Base-by-base conservation (phyloP, 2,113 vertebrate genomes). In the Corythoichthys haematopterus region DNA sequence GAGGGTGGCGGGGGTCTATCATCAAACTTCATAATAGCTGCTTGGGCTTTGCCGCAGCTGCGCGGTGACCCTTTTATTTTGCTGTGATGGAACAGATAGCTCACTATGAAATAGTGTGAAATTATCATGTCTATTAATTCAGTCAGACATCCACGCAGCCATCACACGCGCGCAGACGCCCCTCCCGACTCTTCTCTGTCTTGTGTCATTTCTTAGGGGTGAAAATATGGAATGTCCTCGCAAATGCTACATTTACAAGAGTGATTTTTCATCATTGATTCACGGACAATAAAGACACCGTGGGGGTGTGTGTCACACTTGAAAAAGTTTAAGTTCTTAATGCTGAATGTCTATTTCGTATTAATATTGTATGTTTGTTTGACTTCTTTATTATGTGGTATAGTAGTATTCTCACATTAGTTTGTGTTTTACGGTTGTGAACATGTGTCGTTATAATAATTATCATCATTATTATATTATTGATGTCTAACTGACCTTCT, bases 81-180 rank as follows among this genome's bases (percentile, higher is more conserved):
- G 83, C 85, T 85, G 94, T 94, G 95, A 94, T 94, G 93, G 91
- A 93, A 90, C 92, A 91, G 94, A 94, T 93, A 93, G 93, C 87
- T 85, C 80, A 90, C 89, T 84, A 91, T 92, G 93, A 93, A 95
- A 96, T 94, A 94, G 93, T 95, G 94, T 94, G 94, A 96, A 98
- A 98, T 97, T 93, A 94, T 95, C 95, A 95, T 94, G 93, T 95
- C 95, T 96, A 96, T 97, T 95, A 95, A 97, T 96, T 94, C 94
- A 94, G 92, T 91, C 93, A 93, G 93, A 93, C 93, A 93, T 80
- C 89, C 89, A 90, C 86, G 86, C 84, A 89, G 76, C 89, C 87
- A 82, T 91, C 88, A 50, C 52, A 70, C 10, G 28, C 62, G 68
- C 67, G 10, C 51, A 10, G n/a, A 28, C n/a, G 20, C 55, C 3